Evolutionary conservation across 1,140 invertebrate genomes (phyloP), one percentile per base, ranked within the genome.

Genomic region (Whitmania pigra): DNA sequence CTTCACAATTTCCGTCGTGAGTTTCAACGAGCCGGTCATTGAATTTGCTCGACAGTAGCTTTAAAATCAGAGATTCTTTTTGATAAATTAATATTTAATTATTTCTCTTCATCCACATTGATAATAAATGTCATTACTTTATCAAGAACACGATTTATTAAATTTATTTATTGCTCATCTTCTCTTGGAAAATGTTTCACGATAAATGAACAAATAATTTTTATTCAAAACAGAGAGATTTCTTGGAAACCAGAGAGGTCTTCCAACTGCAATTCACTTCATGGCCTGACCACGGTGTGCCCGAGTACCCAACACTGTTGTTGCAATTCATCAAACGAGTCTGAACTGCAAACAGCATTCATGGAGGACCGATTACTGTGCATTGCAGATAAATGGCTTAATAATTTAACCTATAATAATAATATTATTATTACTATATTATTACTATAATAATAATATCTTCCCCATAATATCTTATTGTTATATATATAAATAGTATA

Each of bases 241-340:
- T 49, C 53, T 6, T 54, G 20, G 69, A 70, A 27, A 70, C 36
- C 0, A 36, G 89, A 72, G 86, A 88, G 76, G 87, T 91, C 74
- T 87, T 87, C 27, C 90, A 92, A 78, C 87, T 91, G 84, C 89
- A 90, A 81, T 99, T 97, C 84, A 88, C 93, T 36, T 90, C 92
- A 27, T 99, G 96, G 96, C 96, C 96, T 0, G 96, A 98, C 86
- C 95, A 98, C 79, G 95, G 94, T 29, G 93, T 97, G 18, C 95
- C 95, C 0, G 91, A 90, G 72, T 92, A 95, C 79, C 88, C 90
- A 54, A 86, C 87, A 70, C 88, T 92, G 74, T 97, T 99, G 81
- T 86, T 97, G 53, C 85, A 87, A 70, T 97, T 97, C 83, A 93
- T 93, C 0, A 85, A 88, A 73, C 85, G 87, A 71, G 92, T 93